These are phyloP conservation scores for Drosophila murphyi DNA, from an alignment of 1,140 invertebrate species.

Conservation along the genomic window DNA sequence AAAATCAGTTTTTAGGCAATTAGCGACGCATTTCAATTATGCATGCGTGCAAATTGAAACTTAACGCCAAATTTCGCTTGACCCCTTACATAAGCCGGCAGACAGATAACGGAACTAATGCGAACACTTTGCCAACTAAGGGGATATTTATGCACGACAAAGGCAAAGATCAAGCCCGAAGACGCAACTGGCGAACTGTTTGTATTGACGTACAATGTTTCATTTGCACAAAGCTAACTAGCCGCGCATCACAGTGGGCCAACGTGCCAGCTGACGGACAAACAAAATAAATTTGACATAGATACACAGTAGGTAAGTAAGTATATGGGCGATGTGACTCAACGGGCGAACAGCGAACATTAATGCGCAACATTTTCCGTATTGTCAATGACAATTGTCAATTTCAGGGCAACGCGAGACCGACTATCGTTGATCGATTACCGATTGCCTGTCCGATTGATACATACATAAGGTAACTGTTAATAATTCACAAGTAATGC, in stretches of 20 bases:
- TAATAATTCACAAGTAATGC: constrained; percentile 8
- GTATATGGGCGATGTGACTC: constrained; percentile 42
- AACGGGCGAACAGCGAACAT: constrained; percentile 36
- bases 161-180: neutral
- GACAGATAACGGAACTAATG: constrained; percentile 70
- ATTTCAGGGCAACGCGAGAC: constrained; percentile 1
- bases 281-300: constrained; percentile 58
- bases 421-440: constrained; percentile 27
- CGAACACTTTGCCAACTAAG: constrained; percentile 19
- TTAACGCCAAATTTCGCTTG: constrained; percentile 56
- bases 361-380: constrained; percentile 24
- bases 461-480: constrained; percentile 20
- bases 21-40: constrained; percentile 40
- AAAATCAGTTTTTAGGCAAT: constrained; percentile 24
- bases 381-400: constrained; percentile 33
- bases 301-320: constrained; percentile 14
- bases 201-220: constrained; percentile 29
- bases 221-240: constrained; percentile 52
- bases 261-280: constrained; percentile 39
- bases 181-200: neutral
- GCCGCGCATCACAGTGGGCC: constrained; percentile 29
- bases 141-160: neutral
- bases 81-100: constrained; percentile 68
- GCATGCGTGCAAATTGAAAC: constrained; percentile 52
- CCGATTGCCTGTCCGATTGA: constrained; percentile 23